These are phyloP conservation scores for Hypolimnas misippus DNA, from an alignment of 2,888 invertebrate species.

Conservation along the genomic window DNA sequence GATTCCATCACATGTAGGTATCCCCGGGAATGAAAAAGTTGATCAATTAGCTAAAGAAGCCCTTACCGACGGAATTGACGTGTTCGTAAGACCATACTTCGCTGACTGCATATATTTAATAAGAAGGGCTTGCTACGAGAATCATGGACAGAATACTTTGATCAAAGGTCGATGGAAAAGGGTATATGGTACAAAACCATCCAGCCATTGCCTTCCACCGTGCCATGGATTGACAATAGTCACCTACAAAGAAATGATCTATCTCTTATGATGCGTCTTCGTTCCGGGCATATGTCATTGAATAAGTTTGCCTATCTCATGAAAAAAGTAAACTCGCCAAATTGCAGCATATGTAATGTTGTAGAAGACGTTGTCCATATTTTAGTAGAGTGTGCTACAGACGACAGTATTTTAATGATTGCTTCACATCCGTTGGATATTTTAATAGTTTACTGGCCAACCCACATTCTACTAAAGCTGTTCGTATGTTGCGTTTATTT, in stretches of 20 bases:
- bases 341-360: too few relatives aligned
- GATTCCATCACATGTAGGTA: constrained; percentile 1
- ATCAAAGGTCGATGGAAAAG: constrained; percentile 16
- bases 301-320: too few relatives aligned
- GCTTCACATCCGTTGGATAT: too few relatives aligned
- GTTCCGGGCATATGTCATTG: constrained; percentile 15
- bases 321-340: too few relatives aligned
- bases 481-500: too few relatives aligned
- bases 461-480: too few relatives aligned
- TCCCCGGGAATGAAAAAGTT: neutral
- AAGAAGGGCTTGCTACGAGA: neutral
- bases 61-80: neutral
- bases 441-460: too few relatives aligned
- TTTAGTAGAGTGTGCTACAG: too few relatives aligned
- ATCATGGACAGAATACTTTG: constrained; percentile 26
- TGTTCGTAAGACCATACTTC: neutral
- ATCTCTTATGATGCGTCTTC: constrained; percentile 18
- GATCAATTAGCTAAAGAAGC: constrained; percentile 3
- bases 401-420: too few relatives aligned
- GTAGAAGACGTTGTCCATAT: too few relatives aligned
- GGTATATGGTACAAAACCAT: constrained; percentile 31
- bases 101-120: neutral
- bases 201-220: constrained; percentile 6
- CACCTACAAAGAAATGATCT: constrained; percentile 11
- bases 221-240: constrained; percentile 18